A percentile compares a stretch with the other conserved stretches of the same genome.
phyloP scores from a whole-genome alignment of 30 jellyfish, hydroid and myxozoan genomes.

The Cassiopea andromeda region DNA sequence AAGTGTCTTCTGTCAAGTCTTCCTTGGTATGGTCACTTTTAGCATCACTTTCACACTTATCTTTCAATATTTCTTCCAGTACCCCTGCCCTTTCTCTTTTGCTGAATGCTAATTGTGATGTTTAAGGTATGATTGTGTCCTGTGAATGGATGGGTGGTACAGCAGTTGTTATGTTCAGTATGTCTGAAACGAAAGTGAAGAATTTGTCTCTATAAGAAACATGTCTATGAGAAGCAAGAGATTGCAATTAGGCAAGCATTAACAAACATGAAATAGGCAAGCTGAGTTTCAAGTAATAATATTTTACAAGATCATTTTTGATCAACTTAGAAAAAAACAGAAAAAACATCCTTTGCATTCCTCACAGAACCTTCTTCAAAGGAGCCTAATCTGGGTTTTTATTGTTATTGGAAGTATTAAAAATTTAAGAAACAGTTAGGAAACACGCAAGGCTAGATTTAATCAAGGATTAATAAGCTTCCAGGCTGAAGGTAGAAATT shows the following conservation, averaged over 20 bases:
- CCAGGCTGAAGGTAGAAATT: no score
- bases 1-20: slow-evolving; percentile 33
- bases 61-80: slow-evolving; percentile 33
- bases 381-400: no score
- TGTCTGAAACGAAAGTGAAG: slow-evolving; percentile 17
- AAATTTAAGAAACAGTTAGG: no score
- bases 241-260: no score
- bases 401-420: no score
- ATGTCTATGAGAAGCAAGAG: no score
- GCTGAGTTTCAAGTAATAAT: slow-evolving; percentile 1
- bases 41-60: slow-evolving; percentile 22
- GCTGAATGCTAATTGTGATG: slow-evolving; percentile 21
- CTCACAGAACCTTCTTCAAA: no score
- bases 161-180: slow-evolving; percentile 22
- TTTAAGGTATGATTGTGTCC: slow-evolving; percentile 22
- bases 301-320: no score
- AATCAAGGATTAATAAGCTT: no score
- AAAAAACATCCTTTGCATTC: no score
- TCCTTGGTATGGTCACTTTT: slow-evolving; percentile 19
- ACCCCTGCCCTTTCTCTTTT: slow-evolving; percentile 17
- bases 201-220: not conserved
- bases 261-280: not conserved
- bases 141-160: slow-evolving; percentile 35
- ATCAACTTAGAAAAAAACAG: no score
- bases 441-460: no score